Evolutionary conservation across 2,113 vertebrate species (phyloP).

Genomic region (Mustelus asterias): DNA sequence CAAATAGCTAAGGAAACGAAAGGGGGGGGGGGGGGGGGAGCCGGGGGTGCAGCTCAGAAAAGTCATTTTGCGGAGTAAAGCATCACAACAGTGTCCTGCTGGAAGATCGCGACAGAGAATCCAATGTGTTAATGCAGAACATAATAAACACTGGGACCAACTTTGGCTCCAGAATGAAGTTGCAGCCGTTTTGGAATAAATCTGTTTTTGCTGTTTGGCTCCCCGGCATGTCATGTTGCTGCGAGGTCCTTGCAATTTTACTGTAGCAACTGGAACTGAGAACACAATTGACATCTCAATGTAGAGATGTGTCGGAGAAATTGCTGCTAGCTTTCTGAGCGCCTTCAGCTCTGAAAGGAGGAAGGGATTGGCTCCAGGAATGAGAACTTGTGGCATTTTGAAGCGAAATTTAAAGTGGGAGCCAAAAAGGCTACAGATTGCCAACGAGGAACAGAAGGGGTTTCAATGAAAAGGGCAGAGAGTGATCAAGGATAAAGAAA

Average conservation of each 20-base stretch:
- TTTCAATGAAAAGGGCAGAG: not conserved
- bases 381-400: not conserved
- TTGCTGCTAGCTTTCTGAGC: not conserved
- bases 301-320: not conserved
- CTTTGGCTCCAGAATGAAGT: not conserved
- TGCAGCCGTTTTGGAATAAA: conserved; percentile 26
- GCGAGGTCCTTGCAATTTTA: not conserved
- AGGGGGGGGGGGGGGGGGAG: too few species aligned
- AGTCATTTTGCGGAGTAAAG: not conserved
- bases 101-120: not conserved
- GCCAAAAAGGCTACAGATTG: not conserved
- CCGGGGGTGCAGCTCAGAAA: not conserved
- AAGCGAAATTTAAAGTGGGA: not conserved
- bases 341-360: not conserved
- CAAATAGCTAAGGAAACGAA: not conserved
- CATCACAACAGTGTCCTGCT: not conserved
- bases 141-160: not conserved
- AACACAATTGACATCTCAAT: conserved; percentile 7
- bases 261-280: conserved; percentile 1
- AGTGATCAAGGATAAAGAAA: not conserved
- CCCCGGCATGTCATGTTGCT: not conserved
- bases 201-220: not conserved
- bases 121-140: not conserved
- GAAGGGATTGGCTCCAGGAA: conserved; percentile 9
- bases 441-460: too few species aligned